phyloP scores from a whole-genome alignment of 2,113 vertebrate genomes.

The Ranitomeya variabilis region DNA sequence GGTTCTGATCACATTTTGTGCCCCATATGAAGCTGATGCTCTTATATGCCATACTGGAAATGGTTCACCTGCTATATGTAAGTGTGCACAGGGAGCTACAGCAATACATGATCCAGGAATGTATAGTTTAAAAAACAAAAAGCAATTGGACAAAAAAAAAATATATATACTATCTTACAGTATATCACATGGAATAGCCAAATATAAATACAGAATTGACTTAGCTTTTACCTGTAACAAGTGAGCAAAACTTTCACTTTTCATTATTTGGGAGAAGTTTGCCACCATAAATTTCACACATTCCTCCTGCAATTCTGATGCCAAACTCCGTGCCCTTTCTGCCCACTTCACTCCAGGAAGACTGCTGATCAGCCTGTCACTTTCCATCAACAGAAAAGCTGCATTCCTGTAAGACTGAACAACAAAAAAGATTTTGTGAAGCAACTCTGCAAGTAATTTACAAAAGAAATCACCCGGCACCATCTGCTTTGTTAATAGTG shows the following conservation, averaged over 20 bases:
- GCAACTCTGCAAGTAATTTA: not conserved
- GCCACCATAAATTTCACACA: constrained; percentile 79
- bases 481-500: not conserved
- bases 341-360: constrained; percentile 93
- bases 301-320: constrained; percentile 81
- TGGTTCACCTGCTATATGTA: too few species aligned
- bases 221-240: constrained; percentile 79
- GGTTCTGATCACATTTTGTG: too few species aligned
- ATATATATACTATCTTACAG: not conserved
- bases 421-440: constrained; percentile 57
- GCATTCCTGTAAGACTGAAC: constrained; percentile 82
- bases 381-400: constrained; percentile 82
- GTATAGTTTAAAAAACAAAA: too few species aligned
- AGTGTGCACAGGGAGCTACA: not conserved
- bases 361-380: constrained; percentile 81
- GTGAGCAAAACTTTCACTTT: constrained; percentile 79
- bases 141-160: too few species aligned
- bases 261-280: constrained; percentile 77
- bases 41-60: too few species aligned
- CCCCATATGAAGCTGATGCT: too few species aligned
- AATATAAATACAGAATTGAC: not conserved
- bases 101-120: not conserved
- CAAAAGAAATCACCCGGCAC: not conserved
- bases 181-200: not conserved
- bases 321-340: constrained; percentile 77